Base-by-base conservation (phyloP, 2,888 invertebrate genomes). In the Eilema griseolum region DNA sequence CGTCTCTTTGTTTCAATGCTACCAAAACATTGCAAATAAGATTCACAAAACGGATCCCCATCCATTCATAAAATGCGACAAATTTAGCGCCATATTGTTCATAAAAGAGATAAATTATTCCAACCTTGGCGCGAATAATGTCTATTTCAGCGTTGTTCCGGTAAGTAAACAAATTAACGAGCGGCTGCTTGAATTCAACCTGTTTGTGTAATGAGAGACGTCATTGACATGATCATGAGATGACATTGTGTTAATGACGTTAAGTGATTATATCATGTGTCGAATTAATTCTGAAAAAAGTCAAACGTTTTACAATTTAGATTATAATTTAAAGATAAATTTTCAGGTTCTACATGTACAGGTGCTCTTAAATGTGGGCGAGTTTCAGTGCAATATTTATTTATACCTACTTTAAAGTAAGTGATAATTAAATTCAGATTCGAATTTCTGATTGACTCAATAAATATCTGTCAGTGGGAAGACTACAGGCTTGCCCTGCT, bases 121-220 rank as follows among this genome's bases (percentile, higher is more conserved):
- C 61, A 71, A 14, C 72, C 77, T 77, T 79, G 77, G 23, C 57
- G 66, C 56, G 62, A 79, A 79, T 75, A 61, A 75, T 69, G 73
- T 72, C 63, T 66, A 63, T 73, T 74, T 74, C 71, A 69, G 69
- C 59, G 69, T 24, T 59, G 72, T 73, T 71, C 57, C 28, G 69
- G 70, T 72, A 77, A 75, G 72, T 73, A 76, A 80, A 81, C 75
- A 75, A 72, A 79, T 77, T 74, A 74, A 79, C 72, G 71, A 61
- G 60, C 67, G 64, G 24, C 46, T 71, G 69, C 74, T 73, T 79
- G 72, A 70, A 60, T 70, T 74, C 62, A 71, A 61, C 61, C 33
- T 33, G 74, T 81, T 77, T 79, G 61, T 69, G 52, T 73, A 70
- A 62, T 37, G 11, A 61, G 52, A 69, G 0, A 20, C 28, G 52